Percentiles rank a stretch among this genome's conserved stretches.
These are phyloP conservation scores for Sinotaia quadrata DNA, from an alignment of 2,888 invertebrate species.

Conservation along the genomic window DNA sequence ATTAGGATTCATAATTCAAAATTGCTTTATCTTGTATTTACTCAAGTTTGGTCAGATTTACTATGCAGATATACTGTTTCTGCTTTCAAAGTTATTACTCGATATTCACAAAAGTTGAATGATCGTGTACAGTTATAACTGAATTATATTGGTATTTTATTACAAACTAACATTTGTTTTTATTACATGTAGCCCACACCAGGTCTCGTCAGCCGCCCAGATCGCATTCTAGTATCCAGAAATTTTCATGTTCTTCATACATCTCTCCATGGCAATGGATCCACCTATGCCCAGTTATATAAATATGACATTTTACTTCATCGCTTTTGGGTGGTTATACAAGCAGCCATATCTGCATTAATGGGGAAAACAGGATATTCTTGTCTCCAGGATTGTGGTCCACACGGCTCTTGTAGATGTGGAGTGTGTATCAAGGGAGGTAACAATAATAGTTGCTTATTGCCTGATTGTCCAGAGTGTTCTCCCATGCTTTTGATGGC, in stretches of 20 bases:
- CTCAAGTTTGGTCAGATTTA: too few species aligned
- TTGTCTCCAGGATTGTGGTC: slow-evolving; percentile 67
- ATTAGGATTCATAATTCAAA: too few species aligned
- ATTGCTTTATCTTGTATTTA: too few species aligned
- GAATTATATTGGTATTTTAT: too few species aligned
- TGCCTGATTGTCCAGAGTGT: slow-evolving; percentile 61
- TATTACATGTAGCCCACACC: slow-evolving; percentile 58
- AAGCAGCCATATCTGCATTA: slow-evolving; percentile 44
- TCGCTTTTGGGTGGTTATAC: slow-evolving; percentile 47
- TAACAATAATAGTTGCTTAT: slow-evolving; percentile 47
- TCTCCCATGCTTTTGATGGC: slow-evolving; percentile 36
- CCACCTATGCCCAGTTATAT: slow-evolving; percentile 48
- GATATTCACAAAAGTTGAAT: too few species aligned
- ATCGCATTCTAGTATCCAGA: slow-evolving; percentile 55
- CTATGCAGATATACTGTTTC: too few species aligned
- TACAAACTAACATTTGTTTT: too few species aligned
- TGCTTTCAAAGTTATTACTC: too few species aligned
- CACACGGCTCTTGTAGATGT: slow-evolving; percentile 65
- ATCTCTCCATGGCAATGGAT: slow-evolving; percentile 49
- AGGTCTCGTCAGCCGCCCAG: slow-evolving; percentile 64
- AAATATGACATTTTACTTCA: slow-evolving; percentile 46
- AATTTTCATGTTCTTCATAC: slow-evolving; percentile 38
- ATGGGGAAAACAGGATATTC: slow-evolving; percentile 53
- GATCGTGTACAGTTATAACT: too few species aligned
- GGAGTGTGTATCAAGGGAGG: slow-evolving; percentile 61